These are phyloP conservation scores for Marisa cornuarietis DNA, from an alignment of 1,140 invertebrate genomes.

Conservation along the genomic window DNA sequence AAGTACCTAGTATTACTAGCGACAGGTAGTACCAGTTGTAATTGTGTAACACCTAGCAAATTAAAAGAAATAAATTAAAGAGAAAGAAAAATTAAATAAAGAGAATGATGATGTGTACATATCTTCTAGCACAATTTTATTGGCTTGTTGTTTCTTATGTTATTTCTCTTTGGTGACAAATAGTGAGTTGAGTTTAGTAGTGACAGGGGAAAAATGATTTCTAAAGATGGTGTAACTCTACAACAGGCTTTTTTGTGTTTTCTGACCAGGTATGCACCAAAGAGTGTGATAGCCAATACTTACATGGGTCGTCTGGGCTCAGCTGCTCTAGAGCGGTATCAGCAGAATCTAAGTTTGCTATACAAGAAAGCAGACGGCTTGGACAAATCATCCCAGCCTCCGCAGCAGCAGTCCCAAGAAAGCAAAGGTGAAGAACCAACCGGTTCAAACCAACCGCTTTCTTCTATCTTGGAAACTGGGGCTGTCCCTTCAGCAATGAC, in stretches of 20 bases:
- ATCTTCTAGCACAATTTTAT: background rate
- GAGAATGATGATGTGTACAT: background rate
- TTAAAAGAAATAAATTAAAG: too few relatives aligned
- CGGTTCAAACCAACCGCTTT: background rate
- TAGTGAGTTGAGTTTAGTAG: background rate
- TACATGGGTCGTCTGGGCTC: conserved; percentile 58
- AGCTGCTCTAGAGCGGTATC: conserved; percentile 56
- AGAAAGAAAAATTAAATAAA: too few relatives aligned
- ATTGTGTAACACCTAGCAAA: too few relatives aligned
- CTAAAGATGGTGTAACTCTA: too few relatives aligned
- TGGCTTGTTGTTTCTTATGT: background rate
- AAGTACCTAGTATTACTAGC: too few relatives aligned
- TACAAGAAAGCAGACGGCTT: conserved; percentile 36
- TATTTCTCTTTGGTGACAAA: background rate
- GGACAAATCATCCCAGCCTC: conserved; percentile 30
- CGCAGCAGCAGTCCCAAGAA: conserved; percentile 16
- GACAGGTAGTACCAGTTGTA: too few relatives aligned
- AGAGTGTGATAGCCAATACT: conserved; percentile 64
- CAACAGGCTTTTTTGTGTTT: background rate
- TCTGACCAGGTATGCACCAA: conserved; percentile 59
- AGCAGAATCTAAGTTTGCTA: conserved; percentile 43
- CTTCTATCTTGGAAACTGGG: background rate
- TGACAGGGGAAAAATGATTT: too few relatives aligned
- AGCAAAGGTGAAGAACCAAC: conserved; percentile 11
- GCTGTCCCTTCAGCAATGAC: conserved; percentile 19